Evolutionary conservation across 2,797 vertebrate genomes (phyloP).

Genomic region (Coccyzus lansbergi): DNA sequence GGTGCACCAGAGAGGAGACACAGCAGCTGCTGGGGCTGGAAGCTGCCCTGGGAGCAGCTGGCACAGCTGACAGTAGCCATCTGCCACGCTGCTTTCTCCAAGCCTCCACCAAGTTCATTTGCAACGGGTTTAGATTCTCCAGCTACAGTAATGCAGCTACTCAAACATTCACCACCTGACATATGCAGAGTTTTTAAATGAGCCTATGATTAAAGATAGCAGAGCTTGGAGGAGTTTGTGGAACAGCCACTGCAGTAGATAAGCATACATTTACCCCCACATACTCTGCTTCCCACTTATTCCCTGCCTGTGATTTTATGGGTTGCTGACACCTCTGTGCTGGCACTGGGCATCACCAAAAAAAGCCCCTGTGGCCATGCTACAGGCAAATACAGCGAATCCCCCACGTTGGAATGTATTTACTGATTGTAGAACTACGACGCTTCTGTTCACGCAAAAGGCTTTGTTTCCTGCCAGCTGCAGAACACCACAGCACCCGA

Average conservation of each 20-base stretch:
- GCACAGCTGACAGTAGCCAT: rapidly evolving
- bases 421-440: not conserved
- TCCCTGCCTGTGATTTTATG: not conserved
- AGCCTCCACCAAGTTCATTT: not conserved
- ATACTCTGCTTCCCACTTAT: not conserved
- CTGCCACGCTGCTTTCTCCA: not conserved
- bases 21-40: rapidly evolving
- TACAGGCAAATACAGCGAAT: not conserved
- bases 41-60: not conserved
- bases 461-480: not conserved
- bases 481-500: not conserved
- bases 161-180: not conserved
- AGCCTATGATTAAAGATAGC: not conserved
- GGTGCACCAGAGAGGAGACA: not conserved
- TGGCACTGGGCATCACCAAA: rapidly evolving
- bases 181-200: rapidly evolving
- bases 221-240: not conserved
- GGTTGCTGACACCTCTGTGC: not conserved
- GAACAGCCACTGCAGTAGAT: not conserved
- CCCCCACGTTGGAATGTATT: not conserved
- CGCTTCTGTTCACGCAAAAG: not conserved
- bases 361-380: not conserved
- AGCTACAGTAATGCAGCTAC: not conserved
- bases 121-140: not conserved
- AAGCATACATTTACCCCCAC: not conserved